Percentiles rank a stretch among this genome's conserved stretches.
phyloP scores from a whole-genome alignment of 1,140 invertebrate species.

The Drosophila rufa region DNA sequence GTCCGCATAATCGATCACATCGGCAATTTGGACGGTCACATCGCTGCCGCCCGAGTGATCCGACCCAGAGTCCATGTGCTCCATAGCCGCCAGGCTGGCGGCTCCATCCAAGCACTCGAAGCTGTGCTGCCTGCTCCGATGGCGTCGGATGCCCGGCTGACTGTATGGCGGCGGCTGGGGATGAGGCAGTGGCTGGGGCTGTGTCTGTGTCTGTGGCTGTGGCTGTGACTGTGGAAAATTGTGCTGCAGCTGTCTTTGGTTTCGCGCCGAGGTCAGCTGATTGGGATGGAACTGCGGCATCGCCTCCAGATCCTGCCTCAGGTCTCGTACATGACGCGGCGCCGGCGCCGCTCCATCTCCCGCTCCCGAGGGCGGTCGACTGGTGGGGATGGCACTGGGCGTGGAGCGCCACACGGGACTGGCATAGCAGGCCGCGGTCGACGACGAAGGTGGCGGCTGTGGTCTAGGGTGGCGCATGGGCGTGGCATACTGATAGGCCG shows the following conservation, averaged over 20 bases:
- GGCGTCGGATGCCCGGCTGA: not conserved
- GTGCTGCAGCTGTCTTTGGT: slow-evolving; percentile 55
- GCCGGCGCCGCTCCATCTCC: slow-evolving; percentile 19
- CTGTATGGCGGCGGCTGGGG: slow-evolving; percentile 20
- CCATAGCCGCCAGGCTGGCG: slow-evolving; percentile 70
- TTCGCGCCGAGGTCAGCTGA: slow-evolving; percentile 55
- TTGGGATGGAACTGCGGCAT: slow-evolving; percentile 69
- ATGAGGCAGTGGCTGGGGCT: slow-evolving; percentile 6
- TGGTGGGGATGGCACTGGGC: slow-evolving; percentile 48
- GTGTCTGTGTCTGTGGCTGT: not conserved
- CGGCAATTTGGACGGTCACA: slow-evolving; percentile 83
- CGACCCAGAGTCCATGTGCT: slow-evolving; percentile 75
- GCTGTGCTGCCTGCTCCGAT: slow-evolving; percentile 31
- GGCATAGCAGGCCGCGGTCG: slow-evolving; percentile 46
- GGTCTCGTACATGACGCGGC: slow-evolving; percentile 67
- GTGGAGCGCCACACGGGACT: slow-evolving; percentile 59
- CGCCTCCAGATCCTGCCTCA: slow-evolving; percentile 68
- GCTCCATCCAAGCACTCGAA: slow-evolving; percentile 62
- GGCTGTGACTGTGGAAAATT: not conserved
- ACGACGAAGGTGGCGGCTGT: slow-evolving; percentile 1
- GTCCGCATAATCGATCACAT: slow-evolving; percentile 82
- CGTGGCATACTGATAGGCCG: slow-evolving; percentile 72
- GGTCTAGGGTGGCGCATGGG: slow-evolving; percentile 39
- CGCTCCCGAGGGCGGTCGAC: slow-evolving; percentile 20
- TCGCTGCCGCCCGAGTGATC: slow-evolving; percentile 85